Conservation (phyloP, 2,797 vertebrate genomes). For the Sorex maritimensis region DNA sequence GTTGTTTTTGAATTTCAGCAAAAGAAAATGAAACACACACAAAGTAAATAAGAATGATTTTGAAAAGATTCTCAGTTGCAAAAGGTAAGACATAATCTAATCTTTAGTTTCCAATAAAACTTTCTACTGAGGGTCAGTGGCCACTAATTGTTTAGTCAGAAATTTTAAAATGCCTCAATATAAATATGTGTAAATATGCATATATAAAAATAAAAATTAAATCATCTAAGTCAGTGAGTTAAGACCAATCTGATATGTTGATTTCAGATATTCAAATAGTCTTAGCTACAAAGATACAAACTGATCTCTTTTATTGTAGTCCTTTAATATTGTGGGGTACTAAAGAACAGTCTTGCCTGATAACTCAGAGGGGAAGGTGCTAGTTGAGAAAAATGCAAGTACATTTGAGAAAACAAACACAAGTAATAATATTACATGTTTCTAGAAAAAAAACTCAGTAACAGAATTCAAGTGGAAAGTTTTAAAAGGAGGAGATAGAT, state of each 20-base stretch:
- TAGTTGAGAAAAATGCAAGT: no score
- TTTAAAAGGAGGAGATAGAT: not conserved
- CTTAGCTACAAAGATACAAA: not conserved
- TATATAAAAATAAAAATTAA: not conserved
- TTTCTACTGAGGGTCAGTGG: no score
- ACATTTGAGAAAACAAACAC: no score
- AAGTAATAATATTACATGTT: no score
- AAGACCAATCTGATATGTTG: not conserved
- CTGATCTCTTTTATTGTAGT: not conserved
- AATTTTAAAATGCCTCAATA: not conserved
- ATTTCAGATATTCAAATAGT: not conserved
- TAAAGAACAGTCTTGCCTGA: not conserved
- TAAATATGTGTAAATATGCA: not conserved
- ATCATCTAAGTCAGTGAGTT: not conserved
- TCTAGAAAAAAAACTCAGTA: no score
- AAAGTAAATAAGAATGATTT: constrained; percentile 25
- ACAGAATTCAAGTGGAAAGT: not conserved
- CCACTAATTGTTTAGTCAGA: not conserved
- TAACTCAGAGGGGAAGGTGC: not conserved
- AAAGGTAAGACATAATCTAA: no score
- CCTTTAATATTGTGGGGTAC: not conserved
- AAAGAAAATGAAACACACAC: no score
- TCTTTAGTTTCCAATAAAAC: no score
- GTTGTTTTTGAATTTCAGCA: no score
- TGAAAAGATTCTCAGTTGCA: not conserved